phyloP scores from a whole-genome alignment of 2,113 vertebrate species.

The Ciconia maguari region DNA sequence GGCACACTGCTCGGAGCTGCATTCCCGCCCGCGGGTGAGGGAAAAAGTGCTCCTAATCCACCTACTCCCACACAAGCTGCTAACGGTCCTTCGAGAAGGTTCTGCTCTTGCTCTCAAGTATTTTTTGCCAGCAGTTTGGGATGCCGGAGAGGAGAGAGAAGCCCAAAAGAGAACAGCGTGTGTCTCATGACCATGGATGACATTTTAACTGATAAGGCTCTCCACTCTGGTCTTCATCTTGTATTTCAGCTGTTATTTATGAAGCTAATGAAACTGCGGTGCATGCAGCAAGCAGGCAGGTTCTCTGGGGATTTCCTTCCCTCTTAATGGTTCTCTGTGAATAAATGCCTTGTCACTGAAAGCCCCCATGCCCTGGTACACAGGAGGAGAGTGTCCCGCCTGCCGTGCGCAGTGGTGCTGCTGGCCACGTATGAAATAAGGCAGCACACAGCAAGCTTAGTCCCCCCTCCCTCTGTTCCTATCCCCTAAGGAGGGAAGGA shows the following conservation, averaged over 20 bases:
- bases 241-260: not conserved
- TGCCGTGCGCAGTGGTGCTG: fast-evolving
- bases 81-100: fast-evolving
- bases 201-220: not conserved
- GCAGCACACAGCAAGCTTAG: not conserved
- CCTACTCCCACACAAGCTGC: not conserved
- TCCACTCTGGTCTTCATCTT: not conserved
- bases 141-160: not conserved
- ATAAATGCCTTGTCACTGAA: not conserved
- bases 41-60: not conserved
- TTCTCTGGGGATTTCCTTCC: not conserved
- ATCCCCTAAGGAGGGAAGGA: not conserved
- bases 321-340: not conserved
- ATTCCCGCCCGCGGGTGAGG: fast-evolving
- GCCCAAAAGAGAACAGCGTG: not conserved
- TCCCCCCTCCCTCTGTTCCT: not conserved
- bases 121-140: not conserved
- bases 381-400: not conserved
- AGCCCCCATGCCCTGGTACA: not conserved
- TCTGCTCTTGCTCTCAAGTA: not conserved
- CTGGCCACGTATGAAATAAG: not conserved
- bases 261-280: not conserved
- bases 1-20: not conserved
- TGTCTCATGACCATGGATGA: not conserved
- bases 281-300: fast-evolving